Base-by-base conservation (phyloP, 2,797 vertebrate species). In the Thaleichthys pacificus region DNA sequence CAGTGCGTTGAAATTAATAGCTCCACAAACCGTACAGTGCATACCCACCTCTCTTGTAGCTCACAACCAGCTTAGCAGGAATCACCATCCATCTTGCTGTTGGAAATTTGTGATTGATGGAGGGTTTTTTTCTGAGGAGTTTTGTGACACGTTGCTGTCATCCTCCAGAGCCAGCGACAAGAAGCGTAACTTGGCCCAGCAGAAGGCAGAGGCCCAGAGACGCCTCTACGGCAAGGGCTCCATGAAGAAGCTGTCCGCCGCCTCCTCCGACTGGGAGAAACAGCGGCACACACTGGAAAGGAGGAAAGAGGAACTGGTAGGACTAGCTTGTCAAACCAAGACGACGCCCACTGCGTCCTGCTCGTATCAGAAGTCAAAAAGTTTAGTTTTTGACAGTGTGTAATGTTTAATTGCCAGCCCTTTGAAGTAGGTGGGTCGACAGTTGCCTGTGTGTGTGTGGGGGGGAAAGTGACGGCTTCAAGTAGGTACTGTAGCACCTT, bases 181-280 rank as follows among this genome's bases (percentile, higher is more conserved):
- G 91, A 96, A 96, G 76, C 96, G 89, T 75, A 98, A 98, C 90
- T 91, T 99, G 86, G 97, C 96, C 47, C 96, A 97, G 84, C 96
- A 99, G 84, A 99, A 99, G 85, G 97, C 97, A 0, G 97, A 98
- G 80, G 97, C 97, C 79, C 97, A 98, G 80, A 95, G 92, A 70
- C 93, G 97, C 3, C 94, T 99, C 1, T 99, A 99, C 7, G 97
- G 97, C 70, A 96, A 98, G 60, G 95, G 96, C 68, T 93, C 96
- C 54, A 90, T 93, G 83, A 96, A 95, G 86, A 97, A 94, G 71
- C 92, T 96, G 4, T 92, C 94, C 0, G 95, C 96, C 0, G 92
- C 94, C 38, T 97, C 97, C 32, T 97, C 97, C 0, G 96, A 98
- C 71, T 96, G 96, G 95, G 97, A 99, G 84, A 96, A 94, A 82